These are phyloP conservation scores for Uloborus plumipes DNA, from an alignment of 2,888 invertebrate genomes.

Conservation along the genomic window DNA sequence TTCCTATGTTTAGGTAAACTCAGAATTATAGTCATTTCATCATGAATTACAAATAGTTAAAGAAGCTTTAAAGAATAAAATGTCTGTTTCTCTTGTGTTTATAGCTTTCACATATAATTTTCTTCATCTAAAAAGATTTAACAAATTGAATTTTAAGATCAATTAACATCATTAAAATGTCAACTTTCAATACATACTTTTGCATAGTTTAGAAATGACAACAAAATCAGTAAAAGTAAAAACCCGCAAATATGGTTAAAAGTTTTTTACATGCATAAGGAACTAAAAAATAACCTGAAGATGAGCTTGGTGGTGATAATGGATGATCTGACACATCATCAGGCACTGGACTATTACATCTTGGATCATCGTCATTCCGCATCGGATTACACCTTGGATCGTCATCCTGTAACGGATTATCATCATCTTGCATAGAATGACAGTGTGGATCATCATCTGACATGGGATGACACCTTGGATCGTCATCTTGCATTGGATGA, in stretches of 20 bases:
- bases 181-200: background rate
- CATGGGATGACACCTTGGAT: conserved; percentile 32
- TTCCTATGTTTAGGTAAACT: no score
- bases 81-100: no score
- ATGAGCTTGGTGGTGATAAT: conserved; percentile 53
- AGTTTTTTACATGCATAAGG: no score
- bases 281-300: conserved; percentile 24
- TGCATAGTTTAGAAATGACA: background rate
- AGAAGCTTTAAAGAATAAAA: no score
- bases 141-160: no score
- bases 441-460: conserved; percentile 40
- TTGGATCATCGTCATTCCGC: conserved; percentile 47
- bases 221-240: no score
- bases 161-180: no score
- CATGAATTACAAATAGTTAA: no score
- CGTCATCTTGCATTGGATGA: conserved; percentile 43
- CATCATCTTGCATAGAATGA: conserved; percentile 40
- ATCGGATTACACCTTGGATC: conserved; percentile 44
- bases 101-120: no score
- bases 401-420: conserved; percentile 48
- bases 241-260: no score
- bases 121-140: no score
- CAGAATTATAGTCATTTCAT: no score
- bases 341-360: conserved; percentile 50
- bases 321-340: conserved; percentile 58